A percentile compares a stretch with the other conserved stretches of the same genome.
These are phyloP conservation scores for Xestia sexstrigata DNA, from an alignment of 2,888 invertebrate genomes.

Conservation along the genomic window DNA sequence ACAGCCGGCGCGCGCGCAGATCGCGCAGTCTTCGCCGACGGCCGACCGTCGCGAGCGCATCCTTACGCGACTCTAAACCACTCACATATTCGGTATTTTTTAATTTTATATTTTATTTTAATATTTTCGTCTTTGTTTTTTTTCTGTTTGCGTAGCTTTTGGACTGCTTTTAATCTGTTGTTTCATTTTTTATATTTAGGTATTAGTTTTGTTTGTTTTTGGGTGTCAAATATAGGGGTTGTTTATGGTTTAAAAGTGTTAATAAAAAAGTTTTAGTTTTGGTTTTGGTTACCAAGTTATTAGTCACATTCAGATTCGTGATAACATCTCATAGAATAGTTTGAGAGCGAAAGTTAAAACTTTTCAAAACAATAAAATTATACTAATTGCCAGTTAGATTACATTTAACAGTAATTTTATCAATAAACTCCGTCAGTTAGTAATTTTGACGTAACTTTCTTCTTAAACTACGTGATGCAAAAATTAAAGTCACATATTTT, in stretches of 20 bases:
- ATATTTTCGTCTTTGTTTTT: slow-evolving; percentile 40
- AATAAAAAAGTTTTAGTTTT: not conserved
- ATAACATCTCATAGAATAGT: slow-evolving; percentile 42
- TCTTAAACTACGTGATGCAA: slow-evolving; percentile 34
- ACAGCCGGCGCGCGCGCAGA: slow-evolving; percentile 65
- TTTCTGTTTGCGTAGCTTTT: slow-evolving; percentile 43
- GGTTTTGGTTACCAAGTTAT: not conserved
- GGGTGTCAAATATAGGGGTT: slow-evolving; percentile 25
- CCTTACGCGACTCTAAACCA: slow-evolving; percentile 70
- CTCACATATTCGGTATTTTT: slow-evolving; percentile 70
- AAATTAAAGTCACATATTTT: slow-evolving; percentile 32
- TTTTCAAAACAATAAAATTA: slow-evolving; percentile 64
- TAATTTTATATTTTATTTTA: slow-evolving; percentile 56
- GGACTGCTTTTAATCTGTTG: slow-evolving; percentile 62
- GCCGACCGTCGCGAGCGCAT: slow-evolving; percentile 77
- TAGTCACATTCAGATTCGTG: slow-evolving; percentile 43
- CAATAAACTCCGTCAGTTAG: slow-evolving; percentile 45
- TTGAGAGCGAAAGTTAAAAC: slow-evolving; percentile 62
- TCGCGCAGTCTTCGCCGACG: slow-evolving; percentile 76
- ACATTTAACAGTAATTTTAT: slow-evolving; percentile 49
- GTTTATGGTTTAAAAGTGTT: slow-evolving; percentile 21
- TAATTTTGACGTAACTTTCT: slow-evolving; percentile 56
- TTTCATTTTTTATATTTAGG: slow-evolving; percentile 15
- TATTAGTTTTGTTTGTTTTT: not conserved
- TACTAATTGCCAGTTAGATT: slow-evolving; percentile 58